Evolutionary conservation across 1,140 invertebrate genomes (phyloP).

Genomic region (Drosophila burlai): DNA sequence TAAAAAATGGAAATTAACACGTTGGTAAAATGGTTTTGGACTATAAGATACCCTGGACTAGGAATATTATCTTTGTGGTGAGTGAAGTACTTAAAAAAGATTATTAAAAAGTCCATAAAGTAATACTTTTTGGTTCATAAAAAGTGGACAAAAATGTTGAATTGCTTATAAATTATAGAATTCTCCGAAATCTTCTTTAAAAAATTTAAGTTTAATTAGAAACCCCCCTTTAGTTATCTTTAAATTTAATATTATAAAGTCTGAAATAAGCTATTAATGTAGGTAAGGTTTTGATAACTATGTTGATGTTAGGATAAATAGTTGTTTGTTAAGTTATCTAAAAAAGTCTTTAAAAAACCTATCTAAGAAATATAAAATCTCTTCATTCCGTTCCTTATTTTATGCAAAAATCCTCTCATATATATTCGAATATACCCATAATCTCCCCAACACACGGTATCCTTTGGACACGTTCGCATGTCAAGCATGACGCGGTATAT

Average conservation of each 20-base stretch:
- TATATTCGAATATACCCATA: too few relatives aligned
- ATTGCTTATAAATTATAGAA: not conserved
- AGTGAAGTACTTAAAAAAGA: not conserved
- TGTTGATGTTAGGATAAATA: not conserved
- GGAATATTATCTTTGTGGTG: too few relatives aligned
- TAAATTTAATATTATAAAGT: too few relatives aligned
- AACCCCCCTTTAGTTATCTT: too few relatives aligned
- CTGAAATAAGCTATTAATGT: not conserved
- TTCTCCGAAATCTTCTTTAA: not conserved
- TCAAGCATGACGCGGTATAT: conserved; percentile 8
- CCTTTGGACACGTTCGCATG: conserved; percentile 1
- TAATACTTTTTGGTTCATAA: too few relatives aligned
- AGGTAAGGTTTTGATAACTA: not conserved
- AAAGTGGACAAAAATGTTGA: too few relatives aligned
- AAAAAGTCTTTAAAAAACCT: not conserved
- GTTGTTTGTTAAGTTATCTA: not conserved
- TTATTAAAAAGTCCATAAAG: too few relatives aligned
- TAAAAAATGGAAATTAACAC: conserved; percentile 12
- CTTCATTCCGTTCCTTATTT: not conserved
- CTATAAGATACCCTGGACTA: not conserved
- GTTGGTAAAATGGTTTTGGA: not conserved
- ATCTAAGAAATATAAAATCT: not conserved
- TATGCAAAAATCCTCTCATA: not conserved
- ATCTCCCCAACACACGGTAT: conserved; percentile 2
- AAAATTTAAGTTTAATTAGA: not conserved